Conservation (phyloP, 2,888 invertebrate genomes). For the Drosophila limbata region DNA sequence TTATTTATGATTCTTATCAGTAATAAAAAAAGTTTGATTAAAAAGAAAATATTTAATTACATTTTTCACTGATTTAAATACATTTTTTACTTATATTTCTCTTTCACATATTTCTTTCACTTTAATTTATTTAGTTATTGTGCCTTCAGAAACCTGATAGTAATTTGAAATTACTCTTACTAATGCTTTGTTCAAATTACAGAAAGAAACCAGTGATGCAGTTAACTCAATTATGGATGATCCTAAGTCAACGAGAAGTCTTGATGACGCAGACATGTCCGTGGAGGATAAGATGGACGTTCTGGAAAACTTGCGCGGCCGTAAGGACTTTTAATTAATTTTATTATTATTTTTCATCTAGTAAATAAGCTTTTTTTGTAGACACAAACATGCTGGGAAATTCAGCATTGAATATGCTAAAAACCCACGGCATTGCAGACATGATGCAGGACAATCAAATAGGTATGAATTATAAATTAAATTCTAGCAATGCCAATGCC, state of each 20-base stretch:
- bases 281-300: slow-evolving; percentile 76
- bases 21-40: too few relatives aligned
- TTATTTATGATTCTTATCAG: too few relatives aligned
- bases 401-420: slow-evolving; percentile 88
- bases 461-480: slow-evolving; percentile 12
- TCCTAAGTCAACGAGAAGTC: slow-evolving; percentile 35
- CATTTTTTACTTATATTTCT: too few relatives aligned
- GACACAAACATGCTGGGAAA: slow-evolving; percentile 78
- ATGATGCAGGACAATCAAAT: slow-evolving; percentile 91
- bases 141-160: too few relatives aligned
- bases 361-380: slow-evolving; percentile 29
- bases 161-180: background rate
- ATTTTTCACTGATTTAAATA: too few relatives aligned
- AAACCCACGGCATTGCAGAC: slow-evolving; percentile 92
- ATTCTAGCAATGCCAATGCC: background rate
- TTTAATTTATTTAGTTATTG: background rate
- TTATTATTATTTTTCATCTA: background rate
- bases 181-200: slow-evolving; percentile 29
- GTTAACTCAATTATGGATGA: slow-evolving; percentile 84
- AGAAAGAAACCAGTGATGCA: slow-evolving; percentile 85
- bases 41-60: too few relatives aligned
- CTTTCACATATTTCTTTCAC: too few relatives aligned
- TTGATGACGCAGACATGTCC: slow-evolving; percentile 70
- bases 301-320: slow-evolving; percentile 64
- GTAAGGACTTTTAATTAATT: slow-evolving; percentile 34